phyloP scores from a whole-genome alignment of 2,797 vertebrate genomes.

The Rhabdophis nuchalis region DNA sequence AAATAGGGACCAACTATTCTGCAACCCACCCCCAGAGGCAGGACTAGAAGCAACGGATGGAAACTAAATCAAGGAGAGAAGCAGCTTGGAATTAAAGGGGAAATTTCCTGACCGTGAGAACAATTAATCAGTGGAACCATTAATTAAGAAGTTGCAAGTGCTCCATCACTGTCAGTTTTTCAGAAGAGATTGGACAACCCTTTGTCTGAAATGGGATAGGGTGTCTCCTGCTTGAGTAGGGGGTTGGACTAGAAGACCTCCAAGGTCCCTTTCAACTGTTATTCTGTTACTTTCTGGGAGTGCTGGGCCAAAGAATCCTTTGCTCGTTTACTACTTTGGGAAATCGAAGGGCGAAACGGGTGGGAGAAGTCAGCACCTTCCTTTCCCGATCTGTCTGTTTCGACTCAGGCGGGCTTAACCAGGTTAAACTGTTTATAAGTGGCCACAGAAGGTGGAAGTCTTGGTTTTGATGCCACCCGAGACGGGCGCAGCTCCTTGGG shows the following conservation, averaged over 20 bases:
- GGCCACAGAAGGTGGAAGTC: neutral
- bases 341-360: neutral
- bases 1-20: neutral
- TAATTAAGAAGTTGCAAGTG: neutral
- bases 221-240: neutral
- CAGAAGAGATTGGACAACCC: neutral
- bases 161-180: neutral
- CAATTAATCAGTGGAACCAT: neutral
- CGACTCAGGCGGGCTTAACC: neutral
- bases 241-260: neutral
- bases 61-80: too few relatives aligned
- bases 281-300: neutral
- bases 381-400: neutral
- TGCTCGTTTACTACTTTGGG: neutral
- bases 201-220: neutral
- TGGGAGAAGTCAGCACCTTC: neutral
- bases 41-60: too few relatives aligned
- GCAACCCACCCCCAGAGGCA: rapidly evolving
- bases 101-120: neutral
- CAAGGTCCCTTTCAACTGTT: neutral
- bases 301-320: neutral
- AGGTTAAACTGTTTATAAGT: neutral
- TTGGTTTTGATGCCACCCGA: neutral
- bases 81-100: neutral
- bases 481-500: neutral